Evolutionary conservation across 30 jellyfish, hydroid and myxozoan genomes (phyloP), one percentile per base, ranked within the genome.

Genomic region (Clytia hemisphaerica): DNA sequence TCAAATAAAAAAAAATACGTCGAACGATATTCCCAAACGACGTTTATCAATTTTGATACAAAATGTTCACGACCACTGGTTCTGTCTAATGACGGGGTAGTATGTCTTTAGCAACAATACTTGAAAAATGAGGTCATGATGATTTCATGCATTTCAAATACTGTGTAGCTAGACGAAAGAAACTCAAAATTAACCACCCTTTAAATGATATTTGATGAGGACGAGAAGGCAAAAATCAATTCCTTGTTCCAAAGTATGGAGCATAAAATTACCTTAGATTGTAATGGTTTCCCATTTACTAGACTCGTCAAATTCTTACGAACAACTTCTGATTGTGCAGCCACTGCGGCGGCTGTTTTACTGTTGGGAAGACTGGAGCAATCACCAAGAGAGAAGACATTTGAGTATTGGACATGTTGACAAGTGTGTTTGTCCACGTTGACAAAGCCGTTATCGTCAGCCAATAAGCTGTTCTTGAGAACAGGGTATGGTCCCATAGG

Each of bases 261-360:
- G 12, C 35, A 6, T 4, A 25, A 32, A 26, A 42, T 21, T 62
- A 87, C 97, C 86, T 72, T 46, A 2, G 93, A 58, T 24, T 24
- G 29, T 31, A 67, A 79, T 37, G 67, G 86, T 40, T 70, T 58
- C 18, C 97, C 97, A 21, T 68, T 61, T 31, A 79, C 34, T 18
- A 54, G 22, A 12, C 84, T 69, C 79, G 63, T 72, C n/a, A 87
- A 19, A 53, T 87, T 87, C 47, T 73, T 75, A 48, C 94, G 76
- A 1, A 87, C 68, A 26, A 81, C 93, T 6, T 36, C 76, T 45
- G 75, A 30, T 53, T 87, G 93, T 4, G 93, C 89, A 12, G 94
- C 77, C 6, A 87, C 76, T 0, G 97, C 97, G 1, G 97, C 97
- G 18, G 97, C 97, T 0, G 97, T 87, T 45, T 87, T 87, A 65